Base-by-base conservation (phyloP, 2,888 invertebrate genomes). In the Neoaliturus tenellus region DNA sequence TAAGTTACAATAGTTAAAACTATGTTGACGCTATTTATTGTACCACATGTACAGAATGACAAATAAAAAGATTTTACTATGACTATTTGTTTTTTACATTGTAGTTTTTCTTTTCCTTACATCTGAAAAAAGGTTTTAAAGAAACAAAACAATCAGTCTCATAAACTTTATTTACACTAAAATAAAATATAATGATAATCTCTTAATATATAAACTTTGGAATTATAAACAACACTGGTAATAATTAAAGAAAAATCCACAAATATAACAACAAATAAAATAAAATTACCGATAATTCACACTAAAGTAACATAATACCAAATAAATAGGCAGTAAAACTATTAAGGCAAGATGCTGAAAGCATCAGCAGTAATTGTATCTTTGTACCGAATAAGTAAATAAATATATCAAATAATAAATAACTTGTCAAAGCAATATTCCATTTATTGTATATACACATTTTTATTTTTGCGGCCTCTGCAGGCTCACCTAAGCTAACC, bases 131-230 rank as follows among this genome's bases (percentile, higher is more conserved):
- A n/a, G n/a, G n/a, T n/a, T n/a, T n/a, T n/a, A n/a, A n/a, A n/a
- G n/a, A n/a, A n/a, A n/a, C n/a, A n/a, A n/a, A n/a, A 39, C 28
- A 0, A 25, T 48, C 78, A 78, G 78, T 78, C 78, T 78, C 55
- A 78, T 78, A 51, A 8, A 78, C 71, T 51, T 75, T 75, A 75
- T 75, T 75, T 78, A 78, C 55, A 78, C 55, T 78, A 33, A 78
- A 25, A 78, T 51, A 78, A 51, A 35, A 78, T 78, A 78, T 78
- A 78, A 78, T 51, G 5, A 78, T 41, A 31, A 69, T 71, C n/a
- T 48, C 28, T 48, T 28, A 48, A 23, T 31, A 78, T 31, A 78
- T 78, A 78, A 55, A 78, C 78, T 78, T 78, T 78, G 78, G 55
- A 78, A 78, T 48, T 33, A 71, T 44, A 75, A 28, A 55, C 35